A percentile compares a stretch with the other conserved stretches of the same genome.
phyloP scores from a whole-genome alignment of 2,888 invertebrate species.

The Acheta domesticus region DNA sequence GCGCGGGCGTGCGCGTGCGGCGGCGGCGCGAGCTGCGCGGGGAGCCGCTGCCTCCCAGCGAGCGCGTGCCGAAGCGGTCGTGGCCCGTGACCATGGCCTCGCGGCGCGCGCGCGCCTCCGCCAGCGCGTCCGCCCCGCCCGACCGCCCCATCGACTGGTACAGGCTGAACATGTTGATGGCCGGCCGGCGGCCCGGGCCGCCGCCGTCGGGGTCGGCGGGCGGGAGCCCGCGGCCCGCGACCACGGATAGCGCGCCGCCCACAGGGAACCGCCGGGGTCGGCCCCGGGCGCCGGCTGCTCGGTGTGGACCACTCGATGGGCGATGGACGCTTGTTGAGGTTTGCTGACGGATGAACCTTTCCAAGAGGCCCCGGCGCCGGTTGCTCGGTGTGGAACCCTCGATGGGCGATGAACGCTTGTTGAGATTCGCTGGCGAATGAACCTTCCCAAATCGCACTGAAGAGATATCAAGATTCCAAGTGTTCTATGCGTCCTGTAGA shows the following conservation, averaged over 20 bases:
- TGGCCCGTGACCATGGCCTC: conserved; percentile 70
- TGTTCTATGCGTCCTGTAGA: no score
- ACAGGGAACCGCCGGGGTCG: conserved; percentile 25
- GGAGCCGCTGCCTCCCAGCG: conserved; percentile 53
- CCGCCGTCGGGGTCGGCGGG: no score
- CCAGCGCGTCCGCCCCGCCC: no score
- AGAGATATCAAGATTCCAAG: no score
- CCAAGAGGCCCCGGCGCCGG: no score
- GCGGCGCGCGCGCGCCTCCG: conserved; percentile 51
- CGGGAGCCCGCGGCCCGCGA: background rate
- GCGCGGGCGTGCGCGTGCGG: conserved; percentile 50
- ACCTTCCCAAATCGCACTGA: no score
- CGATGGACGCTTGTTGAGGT: no score
- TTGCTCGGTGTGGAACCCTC: no score
- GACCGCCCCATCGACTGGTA: conserved; percentile 64
- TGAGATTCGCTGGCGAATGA: no score
- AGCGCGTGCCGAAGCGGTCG: conserved; percentile 65
- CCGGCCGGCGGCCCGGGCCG: background rate
- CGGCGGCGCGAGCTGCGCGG: conserved; percentile 48
- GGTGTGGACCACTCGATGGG: no score
- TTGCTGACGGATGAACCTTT: no score
- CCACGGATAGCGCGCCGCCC: conserved; percentile 19
- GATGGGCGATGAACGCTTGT: no score
- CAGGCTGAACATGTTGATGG: conserved; percentile 65
- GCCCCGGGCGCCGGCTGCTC: background rate